Conservation (phyloP, 1,140 invertebrate genomes). For the Drosophila bocki region DNA sequence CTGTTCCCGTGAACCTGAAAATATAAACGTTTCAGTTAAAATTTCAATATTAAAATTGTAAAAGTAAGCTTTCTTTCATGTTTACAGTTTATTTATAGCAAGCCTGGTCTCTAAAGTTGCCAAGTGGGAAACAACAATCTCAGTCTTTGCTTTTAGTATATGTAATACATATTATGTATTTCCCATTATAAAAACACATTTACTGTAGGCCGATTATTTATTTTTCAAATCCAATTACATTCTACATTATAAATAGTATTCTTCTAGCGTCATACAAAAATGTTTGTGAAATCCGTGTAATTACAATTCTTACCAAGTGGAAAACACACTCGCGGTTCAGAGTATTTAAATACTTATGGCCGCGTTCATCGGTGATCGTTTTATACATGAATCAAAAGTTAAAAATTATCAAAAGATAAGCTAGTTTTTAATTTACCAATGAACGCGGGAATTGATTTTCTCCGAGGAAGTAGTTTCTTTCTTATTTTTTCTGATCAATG, state of each 20-base stretch:
- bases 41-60: too few species aligned
- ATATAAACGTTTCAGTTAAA: too few species aligned
- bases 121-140: too few species aligned
- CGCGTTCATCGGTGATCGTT: slow-evolving; percentile 4
- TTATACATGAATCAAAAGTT: not conserved
- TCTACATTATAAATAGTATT: slow-evolving; percentile 42
- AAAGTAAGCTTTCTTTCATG: too few species aligned
- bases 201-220: slow-evolving; percentile 20
- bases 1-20: too few species aligned
- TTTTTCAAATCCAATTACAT: slow-evolving; percentile 31
- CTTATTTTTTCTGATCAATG: slow-evolving; percentile 14
- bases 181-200: not conserved
- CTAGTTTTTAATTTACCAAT: not conserved
- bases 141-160: too few species aligned
- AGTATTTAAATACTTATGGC: not conserved
- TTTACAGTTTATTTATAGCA: too few species aligned
- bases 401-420: not conserved
- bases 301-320: slow-evolving; percentile 4
- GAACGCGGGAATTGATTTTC: slow-evolving; percentile 11
- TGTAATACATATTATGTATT: not conserved
- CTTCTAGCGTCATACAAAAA: slow-evolving; percentile 36
- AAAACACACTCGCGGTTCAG: slow-evolving; percentile 2
- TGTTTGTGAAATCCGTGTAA: slow-evolving; percentile 1
- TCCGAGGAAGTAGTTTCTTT: not conserved
- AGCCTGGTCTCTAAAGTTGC: too few species aligned